Evolutionary conservation across 2,797 vertebrate species (phyloP).

Genomic region (Oryzias sinensis): DNA sequence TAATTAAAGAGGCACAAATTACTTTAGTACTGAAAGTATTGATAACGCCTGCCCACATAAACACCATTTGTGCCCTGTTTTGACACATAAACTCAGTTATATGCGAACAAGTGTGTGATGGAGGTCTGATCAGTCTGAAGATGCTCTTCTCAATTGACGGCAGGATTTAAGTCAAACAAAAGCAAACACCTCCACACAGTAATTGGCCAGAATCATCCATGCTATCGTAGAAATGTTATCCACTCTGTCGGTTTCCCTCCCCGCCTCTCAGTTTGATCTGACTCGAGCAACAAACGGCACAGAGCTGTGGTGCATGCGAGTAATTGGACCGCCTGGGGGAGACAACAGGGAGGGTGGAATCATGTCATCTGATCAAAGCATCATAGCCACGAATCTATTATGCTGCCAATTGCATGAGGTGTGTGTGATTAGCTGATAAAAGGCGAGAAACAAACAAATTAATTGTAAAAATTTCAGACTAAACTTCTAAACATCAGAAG

Average conservation of each 20-base stretch:
- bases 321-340: constrained; percentile 53
- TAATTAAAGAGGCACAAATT: constrained; percentile 41
- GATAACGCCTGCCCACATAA: constrained; percentile 6
- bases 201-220: constrained; percentile 54
- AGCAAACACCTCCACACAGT: constrained; percentile 29
- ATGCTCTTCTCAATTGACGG: constrained; percentile 26
- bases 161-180: constrained; percentile 38
- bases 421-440: constrained; percentile 26
- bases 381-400: constrained; percentile 34
- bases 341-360: constrained; percentile 66
- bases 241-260: background rate
- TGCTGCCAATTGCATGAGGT: constrained; percentile 32
- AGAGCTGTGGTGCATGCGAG: constrained; percentile 1
- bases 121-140: constrained; percentile 4
- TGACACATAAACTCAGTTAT: background rate
- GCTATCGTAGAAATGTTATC: constrained; percentile 34
- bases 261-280: constrained; percentile 40
- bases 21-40: constrained; percentile 21
- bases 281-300: constrained; percentile 50
- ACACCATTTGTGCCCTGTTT: background rate
- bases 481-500: constrained; percentile 1
- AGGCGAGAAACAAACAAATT: constrained; percentile 13
- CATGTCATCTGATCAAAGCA: constrained; percentile 70
- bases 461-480: constrained; percentile 15
- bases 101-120: background rate